Base-by-base conservation (phyloP, 1,140 invertebrate species). In the Drosophila serrata region DNA sequence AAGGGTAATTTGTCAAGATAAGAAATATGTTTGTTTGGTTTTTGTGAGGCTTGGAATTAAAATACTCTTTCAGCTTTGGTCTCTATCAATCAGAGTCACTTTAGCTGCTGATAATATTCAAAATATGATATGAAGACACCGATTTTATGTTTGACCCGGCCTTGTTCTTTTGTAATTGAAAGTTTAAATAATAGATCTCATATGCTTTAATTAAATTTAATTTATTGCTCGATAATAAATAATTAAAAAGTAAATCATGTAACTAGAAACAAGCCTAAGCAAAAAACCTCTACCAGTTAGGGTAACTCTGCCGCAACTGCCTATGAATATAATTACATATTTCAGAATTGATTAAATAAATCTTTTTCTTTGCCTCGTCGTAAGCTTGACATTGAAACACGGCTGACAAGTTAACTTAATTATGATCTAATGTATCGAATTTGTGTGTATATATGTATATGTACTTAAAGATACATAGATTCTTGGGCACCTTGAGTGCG, bases 321-420 rank as follows among this genome's bases (percentile, higher is more conserved):
- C 53, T 40, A 39, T 59, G 43, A 72, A 72, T 40, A 35, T 42
- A 72, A 70, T 72, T 58, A 48, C 51, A 72, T 33, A 40, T 72
- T 59, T 72, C 67, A 72, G 53, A 57, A 59, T 49, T 73, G 29
- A 73, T 49, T 31, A 49, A 72, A 73, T 72, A 72, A 72, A 72
- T 73, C 65, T 72, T 72, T 58, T 65, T 35, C 17, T 17, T 11
- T 13, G n/a, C 29, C 31, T 48, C 51, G 33, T 24, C 51, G 51
- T 33, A 13, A 22, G 69, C 51, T 72, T 73, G 69, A 73, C 69
- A 73, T 73, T 73, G 69, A 72, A 72, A 27, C 67, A 11, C 29
- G n/a, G 3, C 69, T 58, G 43, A 24, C 67, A 72, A 73, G 43
- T 35, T 49, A 72, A 72, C 51, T 73, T 37, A 72, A 59, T 73